Base-by-base conservation (phyloP, 2,113 vertebrate genomes). In the Eulemur rufifrons region DNA sequence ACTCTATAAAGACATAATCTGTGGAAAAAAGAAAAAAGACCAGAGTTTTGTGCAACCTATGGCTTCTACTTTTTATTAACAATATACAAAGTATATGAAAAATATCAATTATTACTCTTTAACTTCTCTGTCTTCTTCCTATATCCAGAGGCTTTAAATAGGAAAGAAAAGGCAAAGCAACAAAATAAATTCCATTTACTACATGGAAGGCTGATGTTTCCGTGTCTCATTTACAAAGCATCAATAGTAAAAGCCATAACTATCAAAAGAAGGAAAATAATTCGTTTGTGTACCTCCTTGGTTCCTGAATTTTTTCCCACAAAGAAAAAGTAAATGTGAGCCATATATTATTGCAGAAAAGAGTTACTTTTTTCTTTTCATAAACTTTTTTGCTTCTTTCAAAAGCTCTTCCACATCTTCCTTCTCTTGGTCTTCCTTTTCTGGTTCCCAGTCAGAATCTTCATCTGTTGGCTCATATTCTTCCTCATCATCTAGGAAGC, bases 401-500 rank as follows among this genome's bases (percentile, higher is more conserved):
- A 98, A 39, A 88, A 98, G 98, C 0, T 92, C 97, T 86, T 98
- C 98, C 76, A 97, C 39, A 45, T 99, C 98, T 96, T 99, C 98
- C 0, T 91, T 94, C 66, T 98, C 98, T 23, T 98, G 97, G 8
- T 98, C 98, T 73, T 98, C 98, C 89, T 98, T 97, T 95, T 96
- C 98, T 25, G 98, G 99, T 27, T 99, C 98, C 98, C 99, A 99
- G 87, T 99, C 98, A 0, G 98, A 99, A 92, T 99, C 99, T 95
- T 99, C 99, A 94, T 99, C 99, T 45, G 98, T 98, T 42, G 97
- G 97, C 34, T 99, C 98, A 0, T 80, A 98, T n/a, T 99, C 98
- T 39, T 98, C 98, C n/a, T 99, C 98, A 32, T 98, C 98, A 27
- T 98, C 98, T 90, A 97, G 78, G 91, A 98, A 98, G 96, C 98